These are phyloP conservation scores for Rutilus rutilus DNA, from an alignment of 2,113 vertebrate genomes.

Conservation along the genomic window DNA sequence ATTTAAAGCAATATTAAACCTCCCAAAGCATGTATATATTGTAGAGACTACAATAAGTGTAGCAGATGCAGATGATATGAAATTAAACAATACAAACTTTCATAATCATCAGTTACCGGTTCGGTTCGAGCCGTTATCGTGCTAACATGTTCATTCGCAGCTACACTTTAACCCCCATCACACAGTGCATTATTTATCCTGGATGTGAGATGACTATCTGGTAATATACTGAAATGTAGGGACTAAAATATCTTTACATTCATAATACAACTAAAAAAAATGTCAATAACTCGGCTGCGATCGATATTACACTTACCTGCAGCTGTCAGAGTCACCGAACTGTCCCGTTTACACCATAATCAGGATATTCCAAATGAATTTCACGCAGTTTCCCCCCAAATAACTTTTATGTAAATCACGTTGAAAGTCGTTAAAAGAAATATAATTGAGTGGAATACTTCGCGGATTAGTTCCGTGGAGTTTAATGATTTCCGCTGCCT, in stretches of 20 bases:
- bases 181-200: background rate
- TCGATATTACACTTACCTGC: slow-evolving; percentile 64
- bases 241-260: background rate
- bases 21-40: background rate
- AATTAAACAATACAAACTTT: background rate
- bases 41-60: background rate
- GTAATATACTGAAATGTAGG: background rate
- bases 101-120: background rate
- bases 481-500: slow-evolving; percentile 42
- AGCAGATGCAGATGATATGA: background rate
- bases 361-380: background rate
- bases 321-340: slow-evolving; percentile 60
- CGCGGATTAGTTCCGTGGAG: slow-evolving; percentile 23
- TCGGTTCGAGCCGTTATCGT: background rate
- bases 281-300: background rate
- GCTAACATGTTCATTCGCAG: background rate
- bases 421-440: background rate
- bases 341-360: slow-evolving; percentile 73
- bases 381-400: background rate
- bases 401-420: background rate
- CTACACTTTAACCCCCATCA: background rate
- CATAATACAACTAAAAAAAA: background rate
- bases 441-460: background rate
- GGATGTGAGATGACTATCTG: background rate
- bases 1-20: background rate